phyloP scores from a whole-genome alignment of 2,888 invertebrate species.

The Brachypalpus laphriformis region DNA sequence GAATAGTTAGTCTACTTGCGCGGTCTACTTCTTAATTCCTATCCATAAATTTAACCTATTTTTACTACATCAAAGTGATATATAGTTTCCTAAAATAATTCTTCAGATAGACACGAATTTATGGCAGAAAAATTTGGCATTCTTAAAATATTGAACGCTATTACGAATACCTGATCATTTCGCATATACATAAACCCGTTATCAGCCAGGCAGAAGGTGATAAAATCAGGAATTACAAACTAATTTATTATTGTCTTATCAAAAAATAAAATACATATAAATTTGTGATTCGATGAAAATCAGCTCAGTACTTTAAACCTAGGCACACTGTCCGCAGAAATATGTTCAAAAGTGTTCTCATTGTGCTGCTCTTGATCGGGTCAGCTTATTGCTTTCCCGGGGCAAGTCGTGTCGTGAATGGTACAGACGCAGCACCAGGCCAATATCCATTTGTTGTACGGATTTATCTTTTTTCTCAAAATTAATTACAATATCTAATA shows the following conservation, averaged over 20 bases:
- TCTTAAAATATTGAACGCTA: neutral
- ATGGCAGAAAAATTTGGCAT: neutral
- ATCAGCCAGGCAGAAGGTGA: neutral
- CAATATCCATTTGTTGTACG: slow-evolving; percentile 79
- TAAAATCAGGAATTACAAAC: neutral
- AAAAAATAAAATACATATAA: neutral
- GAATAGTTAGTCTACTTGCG: neutral
- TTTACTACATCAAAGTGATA: neutral
- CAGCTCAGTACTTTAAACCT: neutral
- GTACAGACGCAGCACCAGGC: slow-evolving; percentile 77
- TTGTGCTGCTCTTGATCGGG: slow-evolving; percentile 52
- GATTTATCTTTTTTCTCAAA: too few species aligned
- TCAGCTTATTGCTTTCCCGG: slow-evolving; percentile 67
- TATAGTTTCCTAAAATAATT: neutral
- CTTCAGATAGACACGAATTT: neutral
- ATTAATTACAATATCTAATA: neutral
- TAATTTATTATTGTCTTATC: slow-evolving; percentile 17
- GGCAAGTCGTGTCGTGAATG: slow-evolving; percentile 79
- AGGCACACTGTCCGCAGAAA: neutral
- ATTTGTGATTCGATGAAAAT: neutral
- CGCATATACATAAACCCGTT: too few species aligned
- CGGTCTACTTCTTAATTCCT: too few species aligned
- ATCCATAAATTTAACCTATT: neutral
- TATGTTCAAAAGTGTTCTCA: slow-evolving; percentile 12
- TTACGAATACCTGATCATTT: neutral